These are phyloP conservation scores for Polymixis flavicincta DNA, from an alignment of 2,888 invertebrate genomes.

Conservation along the genomic window DNA sequence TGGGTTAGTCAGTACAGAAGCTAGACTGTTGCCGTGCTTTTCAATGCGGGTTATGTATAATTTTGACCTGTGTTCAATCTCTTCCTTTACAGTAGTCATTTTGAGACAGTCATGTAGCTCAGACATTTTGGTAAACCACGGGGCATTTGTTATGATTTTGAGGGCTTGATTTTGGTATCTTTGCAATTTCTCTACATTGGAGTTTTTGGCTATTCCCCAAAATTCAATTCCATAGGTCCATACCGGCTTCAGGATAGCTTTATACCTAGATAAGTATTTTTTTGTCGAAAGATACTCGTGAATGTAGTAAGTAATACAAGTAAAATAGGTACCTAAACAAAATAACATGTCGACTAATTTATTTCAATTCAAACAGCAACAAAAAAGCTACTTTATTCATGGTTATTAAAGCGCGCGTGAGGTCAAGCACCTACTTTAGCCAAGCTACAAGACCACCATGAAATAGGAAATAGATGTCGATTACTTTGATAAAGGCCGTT, in stretches of 20 bases:
- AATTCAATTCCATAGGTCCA: no score
- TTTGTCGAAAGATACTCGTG: no score
- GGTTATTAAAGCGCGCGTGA: slow-evolving; percentile 48
- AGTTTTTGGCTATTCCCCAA: neutral
- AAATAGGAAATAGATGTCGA: slow-evolving; percentile 62
- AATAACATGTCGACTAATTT: slow-evolving; percentile 13
- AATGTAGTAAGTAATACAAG: no score
- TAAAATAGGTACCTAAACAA: neutral
- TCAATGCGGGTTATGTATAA: neutral
- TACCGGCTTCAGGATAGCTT: no score
- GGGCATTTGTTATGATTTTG: neutral
- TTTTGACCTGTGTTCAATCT: neutral
- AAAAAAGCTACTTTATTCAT: slow-evolving; percentile 42
- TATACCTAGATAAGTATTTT: no score
- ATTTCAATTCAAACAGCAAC: slow-evolving; percentile 36
- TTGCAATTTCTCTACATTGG: neutral
- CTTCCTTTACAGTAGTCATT: neutral
- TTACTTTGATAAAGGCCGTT: slow-evolving; percentile 58
- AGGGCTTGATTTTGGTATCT: neutral
- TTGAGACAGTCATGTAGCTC: neutral
- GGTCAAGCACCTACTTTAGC: slow-evolving; percentile 68
- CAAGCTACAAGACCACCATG: slow-evolving; percentile 67
- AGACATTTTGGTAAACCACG: neutral
- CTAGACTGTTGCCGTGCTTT: neutral
- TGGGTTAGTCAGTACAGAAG: neutral